A percentile compares a stretch with the other conserved stretches of the same genome.
Evolutionary conservation across 2,113 vertebrate species (phyloP).

Genomic region (Daubentonia madagascariensis): DNA sequence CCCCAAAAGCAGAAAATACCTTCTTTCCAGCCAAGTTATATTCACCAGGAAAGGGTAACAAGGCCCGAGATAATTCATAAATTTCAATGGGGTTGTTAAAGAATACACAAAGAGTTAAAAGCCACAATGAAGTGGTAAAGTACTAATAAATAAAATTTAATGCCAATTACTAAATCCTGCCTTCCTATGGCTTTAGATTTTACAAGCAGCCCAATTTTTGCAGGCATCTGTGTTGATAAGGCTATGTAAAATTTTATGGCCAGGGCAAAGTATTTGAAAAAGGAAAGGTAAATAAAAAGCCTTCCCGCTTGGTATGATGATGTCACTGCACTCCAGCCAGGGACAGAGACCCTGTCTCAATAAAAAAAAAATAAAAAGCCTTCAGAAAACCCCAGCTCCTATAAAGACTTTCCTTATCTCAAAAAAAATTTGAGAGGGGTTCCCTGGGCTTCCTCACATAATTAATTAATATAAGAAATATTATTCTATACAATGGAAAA

Average conservation of each 20-base stretch:
- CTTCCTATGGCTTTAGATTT: not conserved
- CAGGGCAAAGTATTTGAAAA: constrained; percentile 24
- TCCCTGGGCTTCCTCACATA: not conserved
- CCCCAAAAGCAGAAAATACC: not conserved
- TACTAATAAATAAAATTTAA: not conserved
- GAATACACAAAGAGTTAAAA: not conserved
- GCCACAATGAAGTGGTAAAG: not conserved
- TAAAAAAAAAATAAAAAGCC: not conserved
- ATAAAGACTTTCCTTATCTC: not conserved
- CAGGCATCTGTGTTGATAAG: constrained; percentile 34
- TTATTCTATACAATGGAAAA: not conserved
- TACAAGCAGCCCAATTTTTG: not conserved
- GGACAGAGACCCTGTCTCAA: too few species aligned
- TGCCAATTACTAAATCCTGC: not conserved
- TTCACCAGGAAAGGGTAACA: not conserved
- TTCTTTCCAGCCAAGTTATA: not conserved
- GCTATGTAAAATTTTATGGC: not conserved
- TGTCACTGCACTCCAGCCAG: too few species aligned
- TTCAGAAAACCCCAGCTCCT: not conserved
- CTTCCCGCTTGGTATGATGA: too few species aligned
- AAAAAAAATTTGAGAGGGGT: not conserved
- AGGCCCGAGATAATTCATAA: not conserved
- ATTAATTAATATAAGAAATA: not conserved
- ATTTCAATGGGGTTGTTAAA: not conserved
- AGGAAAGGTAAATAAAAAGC: not conserved